These are phyloP conservation scores for Cossypha niveicapilla DNA, from an alignment of 2,797 vertebrate genomes.

Conservation along the genomic window DNA sequence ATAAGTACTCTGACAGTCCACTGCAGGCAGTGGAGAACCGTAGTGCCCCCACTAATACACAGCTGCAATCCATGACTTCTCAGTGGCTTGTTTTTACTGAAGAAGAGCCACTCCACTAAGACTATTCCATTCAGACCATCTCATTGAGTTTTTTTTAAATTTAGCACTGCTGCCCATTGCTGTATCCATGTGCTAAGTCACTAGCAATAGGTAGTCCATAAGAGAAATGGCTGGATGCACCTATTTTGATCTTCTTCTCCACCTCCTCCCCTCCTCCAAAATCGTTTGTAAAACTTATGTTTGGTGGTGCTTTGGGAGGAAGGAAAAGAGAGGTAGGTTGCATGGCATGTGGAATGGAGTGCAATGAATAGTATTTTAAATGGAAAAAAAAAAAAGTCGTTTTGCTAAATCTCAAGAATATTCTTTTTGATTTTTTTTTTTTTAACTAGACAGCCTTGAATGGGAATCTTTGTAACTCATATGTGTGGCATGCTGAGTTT, in stretches of 20 bases:
- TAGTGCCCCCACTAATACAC: neutral
- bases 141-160: neutral
- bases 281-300: neutral
- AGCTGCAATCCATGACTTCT: neutral
- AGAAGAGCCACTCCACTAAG: neutral
- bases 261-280: rapidly evolving
- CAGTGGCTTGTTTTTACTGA: neutral
- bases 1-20: neutral
- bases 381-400: neutral
- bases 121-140: neutral
- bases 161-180: neutral
- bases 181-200: neutral
- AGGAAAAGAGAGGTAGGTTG: neutral
- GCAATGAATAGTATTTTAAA: neutral
- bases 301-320: neutral
- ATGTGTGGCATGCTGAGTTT: neutral
- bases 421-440: neutral
- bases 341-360: neutral
- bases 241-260: neutral
- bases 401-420: neutral
- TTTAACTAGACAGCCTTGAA: neutral
- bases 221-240: neutral
- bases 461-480: neutral
- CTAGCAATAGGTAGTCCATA: neutral
- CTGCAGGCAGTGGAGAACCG: rapidly evolving